Percentiles rank a stretch among this genome's conserved stretches.
phyloP scores from a whole-genome alignment of 1,140 invertebrate genomes.

The Eumeta japonica region DNA sequence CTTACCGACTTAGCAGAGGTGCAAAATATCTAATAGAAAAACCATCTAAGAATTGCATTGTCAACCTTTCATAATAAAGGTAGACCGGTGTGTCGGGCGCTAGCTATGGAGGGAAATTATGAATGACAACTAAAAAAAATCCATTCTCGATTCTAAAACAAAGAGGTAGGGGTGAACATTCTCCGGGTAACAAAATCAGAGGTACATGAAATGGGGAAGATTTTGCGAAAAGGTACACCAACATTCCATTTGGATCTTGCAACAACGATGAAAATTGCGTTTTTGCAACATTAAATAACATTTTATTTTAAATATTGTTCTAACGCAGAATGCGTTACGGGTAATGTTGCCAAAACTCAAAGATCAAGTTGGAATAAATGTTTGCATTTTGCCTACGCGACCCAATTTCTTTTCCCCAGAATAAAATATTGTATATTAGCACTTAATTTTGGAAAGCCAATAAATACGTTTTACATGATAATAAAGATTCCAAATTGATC shows the following conservation, averaged over 20 bases:
- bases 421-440: too few species aligned
- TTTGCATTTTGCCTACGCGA: background rate
- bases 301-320: conserved; percentile 14
- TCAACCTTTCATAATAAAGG: conserved; percentile 40
- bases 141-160: conserved; percentile 50
- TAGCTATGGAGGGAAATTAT: conserved; percentile 43
- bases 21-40: too few species aligned
- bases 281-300: conserved; percentile 42
- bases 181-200: conserved; percentile 34
- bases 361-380: conserved; percentile 50
- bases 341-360: conserved; percentile 41
- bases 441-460: too few species aligned
- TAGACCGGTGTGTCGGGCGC: conserved; percentile 34
- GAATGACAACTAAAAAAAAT: conserved; percentile 33
- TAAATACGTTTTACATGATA: too few species aligned
- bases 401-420: too few species aligned
- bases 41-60: conserved; percentile 33
- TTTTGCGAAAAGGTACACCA: conserved; percentile 57
- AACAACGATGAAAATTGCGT: conserved; percentile 24
- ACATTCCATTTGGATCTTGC: conserved; percentile 57
- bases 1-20: too few species aligned
- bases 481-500: too few species aligned
- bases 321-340: background rate
- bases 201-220: conserved; percentile 19
- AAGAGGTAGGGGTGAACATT: conserved; percentile 37